Percentiles rank a stretch among this genome's conserved stretches.
Evolutionary conservation across 1,140 invertebrate species (phyloP).

Genomic region (Lysiphlebus fabarum): DNA sequence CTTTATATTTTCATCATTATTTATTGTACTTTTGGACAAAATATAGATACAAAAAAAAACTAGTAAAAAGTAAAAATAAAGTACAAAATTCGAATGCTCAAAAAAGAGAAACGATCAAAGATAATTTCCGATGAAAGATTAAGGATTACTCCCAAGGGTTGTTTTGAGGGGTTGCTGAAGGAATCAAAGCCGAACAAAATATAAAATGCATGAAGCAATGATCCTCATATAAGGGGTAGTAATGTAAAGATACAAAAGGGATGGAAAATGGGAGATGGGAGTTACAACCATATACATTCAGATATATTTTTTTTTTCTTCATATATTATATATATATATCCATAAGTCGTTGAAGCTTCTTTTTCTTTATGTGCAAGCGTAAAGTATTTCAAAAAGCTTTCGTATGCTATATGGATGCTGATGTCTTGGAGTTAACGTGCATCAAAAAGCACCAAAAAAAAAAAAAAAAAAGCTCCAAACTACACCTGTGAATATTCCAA

Average conservation of each 20-base stretch:
- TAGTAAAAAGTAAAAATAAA: background rate
- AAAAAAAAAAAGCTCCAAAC: too few relatives aligned
- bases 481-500: too few relatives aligned
- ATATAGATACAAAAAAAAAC: background rate
- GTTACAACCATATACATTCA: background rate
- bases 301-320: background rate
- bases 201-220: constrained; percentile 52
- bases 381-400: background rate
- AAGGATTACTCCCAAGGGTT: constrained; percentile 43
- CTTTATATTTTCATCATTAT: too few relatives aligned
- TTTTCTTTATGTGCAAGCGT: background rate
- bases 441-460: background rate
- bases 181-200: constrained; percentile 51
- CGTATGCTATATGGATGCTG: background rate
- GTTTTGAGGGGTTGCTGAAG: constrained; percentile 27
- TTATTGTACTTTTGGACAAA: too few relatives aligned
- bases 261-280: background rate
- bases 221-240: constrained; percentile 35
- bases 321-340: background rate
- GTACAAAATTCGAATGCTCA: background rate
- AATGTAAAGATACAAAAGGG: too few relatives aligned
- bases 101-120: constrained; percentile 42
- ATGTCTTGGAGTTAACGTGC: background rate
- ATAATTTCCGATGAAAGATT: constrained; percentile 52
- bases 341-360: too few relatives aligned